phyloP scores from a whole-genome alignment of 2,888 invertebrate genomes.

The Diaperis boleti region DNA sequence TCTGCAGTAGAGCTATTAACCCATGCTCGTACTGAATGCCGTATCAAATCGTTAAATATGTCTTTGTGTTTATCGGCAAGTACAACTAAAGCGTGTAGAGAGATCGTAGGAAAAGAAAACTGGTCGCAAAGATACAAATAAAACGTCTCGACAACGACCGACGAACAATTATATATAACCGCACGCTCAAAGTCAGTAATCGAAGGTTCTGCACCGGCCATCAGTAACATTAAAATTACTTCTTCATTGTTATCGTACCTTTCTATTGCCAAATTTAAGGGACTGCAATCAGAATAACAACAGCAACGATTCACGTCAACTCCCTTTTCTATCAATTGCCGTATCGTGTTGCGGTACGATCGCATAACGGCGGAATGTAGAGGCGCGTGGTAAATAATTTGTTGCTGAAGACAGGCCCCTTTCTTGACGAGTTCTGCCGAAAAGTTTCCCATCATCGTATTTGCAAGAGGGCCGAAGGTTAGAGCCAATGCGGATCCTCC shows the following conservation, averaged over 20 bases:
- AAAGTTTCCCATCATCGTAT: background rate
- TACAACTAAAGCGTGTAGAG: background rate
- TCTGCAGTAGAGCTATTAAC: background rate
- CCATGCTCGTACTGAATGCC: background rate
- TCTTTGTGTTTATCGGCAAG: background rate
- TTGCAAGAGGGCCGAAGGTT: background rate
- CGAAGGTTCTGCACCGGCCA: background rate
- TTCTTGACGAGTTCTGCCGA: background rate
- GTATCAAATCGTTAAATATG: background rate
- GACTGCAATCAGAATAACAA: too few species aligned
- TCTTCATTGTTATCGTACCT: background rate
- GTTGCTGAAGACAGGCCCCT: background rate
- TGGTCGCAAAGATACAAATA: background rate
- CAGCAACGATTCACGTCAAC: background rate
- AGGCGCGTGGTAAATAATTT: background rate
- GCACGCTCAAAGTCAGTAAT: background rate
- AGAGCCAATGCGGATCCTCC: background rate
- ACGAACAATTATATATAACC: background rate
- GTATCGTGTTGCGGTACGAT: background rate
- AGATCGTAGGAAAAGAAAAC: background rate
- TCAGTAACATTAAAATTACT: background rate
- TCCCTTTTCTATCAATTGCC: background rate
- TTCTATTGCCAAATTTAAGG: background rate
- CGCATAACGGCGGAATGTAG: background rate
- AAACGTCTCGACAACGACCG: background rate